These are phyloP conservation scores for Chrysomallon squamiferum DNA, from an alignment of 1,140 invertebrate genomes.

Conservation along the genomic window DNA sequence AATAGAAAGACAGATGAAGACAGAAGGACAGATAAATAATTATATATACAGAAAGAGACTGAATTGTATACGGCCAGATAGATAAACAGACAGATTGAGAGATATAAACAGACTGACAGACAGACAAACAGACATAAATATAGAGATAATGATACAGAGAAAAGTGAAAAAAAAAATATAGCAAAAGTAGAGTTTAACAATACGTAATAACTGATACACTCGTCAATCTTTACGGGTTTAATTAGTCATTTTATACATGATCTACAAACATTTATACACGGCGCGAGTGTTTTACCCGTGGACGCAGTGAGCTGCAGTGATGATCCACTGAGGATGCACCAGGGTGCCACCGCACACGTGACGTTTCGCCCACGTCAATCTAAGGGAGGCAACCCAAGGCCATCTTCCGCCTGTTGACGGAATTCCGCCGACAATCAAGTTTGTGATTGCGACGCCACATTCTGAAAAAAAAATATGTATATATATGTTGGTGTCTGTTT, in stretches of 20 bases:
- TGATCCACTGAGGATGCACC: conserved; percentile 59
- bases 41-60: too few species aligned
- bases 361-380: conserved; percentile 32
- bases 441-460: conserved; percentile 31
- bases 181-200: neutral
- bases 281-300: too few species aligned
- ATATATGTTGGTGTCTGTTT: too few species aligned
- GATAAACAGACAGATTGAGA: too few species aligned
- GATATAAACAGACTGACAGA: too few species aligned
- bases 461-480: conserved; percentile 17
- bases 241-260: neutral
- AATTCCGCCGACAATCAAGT: conserved; percentile 43
- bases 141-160: neutral
- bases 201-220: neutral
- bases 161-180: neutral
- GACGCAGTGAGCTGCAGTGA: conserved; percentile 67
- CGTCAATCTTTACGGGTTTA: neutral
- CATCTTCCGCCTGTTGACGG: conserved; percentile 34
- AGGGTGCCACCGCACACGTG: conserved; percentile 61
- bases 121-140: too few species aligned
- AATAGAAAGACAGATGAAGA: too few species aligned
- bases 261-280: neutral
- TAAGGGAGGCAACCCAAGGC: conserved; percentile 50
- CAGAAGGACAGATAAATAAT: too few species aligned
- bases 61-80: too few species aligned